A percentile compares a stretch with the other conserved stretches of the same genome.
Conservation (phyloP, 2,113 vertebrate genomes). For the Carlito syrichta region DNA sequence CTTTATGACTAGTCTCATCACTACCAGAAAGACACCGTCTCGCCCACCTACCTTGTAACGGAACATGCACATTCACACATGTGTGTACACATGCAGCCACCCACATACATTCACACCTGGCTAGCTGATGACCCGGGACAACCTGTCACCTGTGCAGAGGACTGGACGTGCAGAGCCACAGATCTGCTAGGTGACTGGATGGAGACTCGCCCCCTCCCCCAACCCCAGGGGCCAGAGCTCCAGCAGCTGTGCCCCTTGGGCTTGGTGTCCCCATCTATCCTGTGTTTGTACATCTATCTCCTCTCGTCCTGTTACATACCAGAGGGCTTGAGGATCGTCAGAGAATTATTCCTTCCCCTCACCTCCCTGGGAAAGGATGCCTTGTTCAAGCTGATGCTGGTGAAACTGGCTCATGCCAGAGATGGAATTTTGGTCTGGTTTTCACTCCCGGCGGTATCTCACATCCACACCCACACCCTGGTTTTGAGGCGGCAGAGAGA, state of each 20-base stretch:
- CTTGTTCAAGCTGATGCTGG: neutral
- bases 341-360: neutral
- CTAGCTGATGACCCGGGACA: neutral
- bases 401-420: accelerated
- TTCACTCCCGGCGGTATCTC: too few species aligned
- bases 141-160: neutral
- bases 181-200: neutral
- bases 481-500: accelerated
- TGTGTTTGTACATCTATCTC: too few species aligned
- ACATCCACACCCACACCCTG: too few species aligned
- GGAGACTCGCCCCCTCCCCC: neutral
- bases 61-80: accelerated
- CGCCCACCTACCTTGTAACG: neutral
- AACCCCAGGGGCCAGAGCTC: neutral
- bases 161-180: neutral
- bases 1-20: neutral
- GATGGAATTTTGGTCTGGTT: neutral
- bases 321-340: accelerated
- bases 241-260: neutral
- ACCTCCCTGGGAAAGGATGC: neutral
- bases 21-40: neutral
- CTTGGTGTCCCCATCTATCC: accelerated
- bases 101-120: neutral
- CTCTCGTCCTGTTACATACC: neutral
- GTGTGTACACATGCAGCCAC: accelerated